Percentiles rank a stretch among this genome's conserved stretches.
Evolutionary conservation across 2,797 vertebrate species (phyloP).

Genomic region (Urosaurus nigricauda): DNA sequence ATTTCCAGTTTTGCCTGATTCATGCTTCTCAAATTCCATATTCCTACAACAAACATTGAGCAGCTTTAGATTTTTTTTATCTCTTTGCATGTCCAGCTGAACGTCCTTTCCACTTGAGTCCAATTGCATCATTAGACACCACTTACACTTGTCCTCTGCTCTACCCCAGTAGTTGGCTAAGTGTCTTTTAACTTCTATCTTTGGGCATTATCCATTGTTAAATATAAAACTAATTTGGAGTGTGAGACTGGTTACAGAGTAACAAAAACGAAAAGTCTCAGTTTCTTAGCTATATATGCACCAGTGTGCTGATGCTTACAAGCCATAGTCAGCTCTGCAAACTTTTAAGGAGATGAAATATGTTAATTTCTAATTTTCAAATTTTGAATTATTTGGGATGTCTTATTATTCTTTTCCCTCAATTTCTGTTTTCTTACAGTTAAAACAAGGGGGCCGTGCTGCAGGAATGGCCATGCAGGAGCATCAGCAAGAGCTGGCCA

Average conservation of each 20-base stretch:
- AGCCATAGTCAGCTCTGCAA: background rate
- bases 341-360: background rate
- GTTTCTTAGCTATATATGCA: background rate
- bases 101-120: too few relatives aligned
- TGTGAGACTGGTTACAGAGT: background rate
- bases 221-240: background rate
- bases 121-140: too few relatives aligned
- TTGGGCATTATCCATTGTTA: too few relatives aligned
- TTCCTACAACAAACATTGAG: too few relatives aligned
- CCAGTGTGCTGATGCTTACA: background rate
- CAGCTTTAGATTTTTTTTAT: too few relatives aligned
- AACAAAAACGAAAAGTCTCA: background rate
- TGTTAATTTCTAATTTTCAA: background rate
- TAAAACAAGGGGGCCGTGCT: slow-evolving; percentile 88
- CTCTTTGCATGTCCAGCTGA: too few relatives aligned
- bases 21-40: too few relatives aligned
- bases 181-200: too few relatives aligned
- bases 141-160: too few relatives aligned
- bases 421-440: slow-evolving; percentile 69
- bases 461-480: slow-evolving; percentile 78
- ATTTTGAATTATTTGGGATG: background rate
- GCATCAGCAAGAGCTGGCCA: slow-evolving; percentile 92
- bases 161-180: too few relatives aligned
- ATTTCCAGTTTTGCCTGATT: too few relatives aligned
- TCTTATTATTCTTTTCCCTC: background rate